Evolutionary conservation across 2,888 invertebrate genomes (phyloP).

Genomic region (Mamestra brassicae): DNA sequence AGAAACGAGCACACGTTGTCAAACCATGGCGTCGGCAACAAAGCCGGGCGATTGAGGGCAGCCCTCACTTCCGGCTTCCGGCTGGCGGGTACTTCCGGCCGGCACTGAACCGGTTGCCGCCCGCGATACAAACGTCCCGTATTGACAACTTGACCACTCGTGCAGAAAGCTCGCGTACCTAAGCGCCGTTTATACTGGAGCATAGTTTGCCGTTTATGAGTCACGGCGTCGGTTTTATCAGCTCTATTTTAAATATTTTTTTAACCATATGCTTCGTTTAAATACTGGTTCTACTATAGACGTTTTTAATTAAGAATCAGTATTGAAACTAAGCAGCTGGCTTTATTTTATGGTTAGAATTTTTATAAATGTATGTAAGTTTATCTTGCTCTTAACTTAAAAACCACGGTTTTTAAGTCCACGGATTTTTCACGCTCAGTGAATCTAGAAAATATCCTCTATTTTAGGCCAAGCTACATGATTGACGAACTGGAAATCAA

Average conservation of each 20-base stretch:
- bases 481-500: background rate
- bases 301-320: too few species aligned
- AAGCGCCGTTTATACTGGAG: conserved; percentile 14
- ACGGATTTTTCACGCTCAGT: too few species aligned
- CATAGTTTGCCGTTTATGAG: background rate
- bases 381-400: too few species aligned
- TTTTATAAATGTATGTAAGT: too few species aligned
- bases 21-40: conserved; percentile 51
- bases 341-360: too few species aligned
- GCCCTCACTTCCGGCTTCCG: conserved; percentile 67
- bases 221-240: background rate
- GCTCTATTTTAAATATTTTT: background rate
- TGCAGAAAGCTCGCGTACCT: conserved; percentile 57
- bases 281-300: too few species aligned
- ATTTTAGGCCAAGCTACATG: too few species aligned
- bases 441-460: too few species aligned
- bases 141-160: conserved; percentile 61
- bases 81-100: conserved; percentile 54
- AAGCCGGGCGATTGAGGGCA: conserved; percentile 60
- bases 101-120: conserved; percentile 44
- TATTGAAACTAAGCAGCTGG: too few species aligned
- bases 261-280: too few species aligned
- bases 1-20: conserved; percentile 14
- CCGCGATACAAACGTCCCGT: conserved; percentile 50
- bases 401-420: too few species aligned